phyloP scores from a whole-genome alignment of 2,888 invertebrate species.

The Drosophila rellima region DNA sequence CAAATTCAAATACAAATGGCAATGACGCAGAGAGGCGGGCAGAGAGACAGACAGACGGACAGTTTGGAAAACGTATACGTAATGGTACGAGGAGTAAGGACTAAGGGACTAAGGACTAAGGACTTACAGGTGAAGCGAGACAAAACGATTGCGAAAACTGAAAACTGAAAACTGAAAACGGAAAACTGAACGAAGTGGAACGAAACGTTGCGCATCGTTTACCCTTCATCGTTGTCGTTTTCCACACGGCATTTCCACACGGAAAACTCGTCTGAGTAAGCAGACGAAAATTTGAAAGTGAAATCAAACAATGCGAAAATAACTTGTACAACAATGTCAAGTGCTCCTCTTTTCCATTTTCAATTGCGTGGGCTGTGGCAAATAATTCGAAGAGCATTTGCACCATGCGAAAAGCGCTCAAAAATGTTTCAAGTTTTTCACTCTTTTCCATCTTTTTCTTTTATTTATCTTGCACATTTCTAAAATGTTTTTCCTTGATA shows the following conservation, averaged over 20 bases:
- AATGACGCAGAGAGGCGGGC: constrained; percentile 20
- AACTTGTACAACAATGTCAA: constrained; percentile 75
- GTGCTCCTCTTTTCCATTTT: constrained; percentile 7
- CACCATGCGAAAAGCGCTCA: constrained; percentile 16
- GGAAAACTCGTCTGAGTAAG: constrained; percentile 58
- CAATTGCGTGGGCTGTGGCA: background rate
- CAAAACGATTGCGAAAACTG: constrained; percentile 38
- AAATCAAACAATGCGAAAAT: constrained; percentile 80
- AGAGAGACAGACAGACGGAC: background rate
- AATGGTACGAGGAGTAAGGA: constrained; percentile 6
- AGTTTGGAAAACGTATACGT: constrained; percentile 11
- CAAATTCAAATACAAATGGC: constrained; percentile 71
- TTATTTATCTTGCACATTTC: constrained; percentile 16
- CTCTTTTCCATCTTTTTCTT: constrained; percentile 3
- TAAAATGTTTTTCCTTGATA: constrained; percentile 6
- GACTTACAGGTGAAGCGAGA: constrained; percentile 33
- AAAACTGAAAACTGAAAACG: constrained; percentile 3
- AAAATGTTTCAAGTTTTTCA: constrained; percentile 25
- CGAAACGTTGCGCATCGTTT: constrained; percentile 29
- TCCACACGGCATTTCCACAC: constrained; percentile 2
- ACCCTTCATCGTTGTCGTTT: constrained; percentile 6
- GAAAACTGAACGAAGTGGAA: constrained; percentile 25
- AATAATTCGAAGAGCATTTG: constrained; percentile 3
- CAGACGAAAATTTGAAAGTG: constrained; percentile 71
- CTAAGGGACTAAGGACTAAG: background rate